Base-by-base conservation (phyloP, 2,113 vertebrate genomes). In the Gymnarchus niloticus region DNA sequence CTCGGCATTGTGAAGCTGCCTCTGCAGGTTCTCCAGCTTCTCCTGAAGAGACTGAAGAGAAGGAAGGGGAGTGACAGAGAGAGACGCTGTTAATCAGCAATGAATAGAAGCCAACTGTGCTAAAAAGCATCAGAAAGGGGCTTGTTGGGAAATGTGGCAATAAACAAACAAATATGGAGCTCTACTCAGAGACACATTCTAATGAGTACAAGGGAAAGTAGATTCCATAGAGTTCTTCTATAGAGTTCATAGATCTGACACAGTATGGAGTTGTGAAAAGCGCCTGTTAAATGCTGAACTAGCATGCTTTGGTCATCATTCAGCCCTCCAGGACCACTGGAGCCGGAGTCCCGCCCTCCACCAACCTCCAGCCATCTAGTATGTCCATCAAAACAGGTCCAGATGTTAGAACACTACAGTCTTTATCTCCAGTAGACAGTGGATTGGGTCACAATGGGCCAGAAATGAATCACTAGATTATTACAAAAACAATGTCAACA, bases 1-100 rank as follows among this genome's bases (percentile, higher is more conserved):
- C 91, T 98, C 97, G 0, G 90, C 88, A 25, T 89, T 81, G 1
- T 91, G 92, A 0, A 94, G 54, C 88, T 95, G 95, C 81, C 48
- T 92, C 56, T 93, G 92, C 9, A 93, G 95, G 87, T 87, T 91
- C 88, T 97, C 95, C 86, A 95, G 86, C 89, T 97, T 95, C 1
- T 95, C 94, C 91, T 96, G 95, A 85, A 98, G 88, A 88, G 89
- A 92, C 98, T 99, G 94, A 12, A 85, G 84, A 83, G 61, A 87
- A 54, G n/a, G 19, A 73, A 44, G 12, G 84, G 44, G 21, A 48
- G 56, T 28, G 56, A 84, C 21, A 59, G 56, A 17, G 10, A 56
- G 57, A 46, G 33, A 59, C 14, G 49, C 54, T 41, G 25, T 48
- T 7, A 84, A 12, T 28, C 41, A 49, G n/a, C 25, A n/a, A 19